These are phyloP conservation scores for Unio delphinus DNA, from an alignment of 2,888 invertebrate species.

Conservation along the genomic window DNA sequence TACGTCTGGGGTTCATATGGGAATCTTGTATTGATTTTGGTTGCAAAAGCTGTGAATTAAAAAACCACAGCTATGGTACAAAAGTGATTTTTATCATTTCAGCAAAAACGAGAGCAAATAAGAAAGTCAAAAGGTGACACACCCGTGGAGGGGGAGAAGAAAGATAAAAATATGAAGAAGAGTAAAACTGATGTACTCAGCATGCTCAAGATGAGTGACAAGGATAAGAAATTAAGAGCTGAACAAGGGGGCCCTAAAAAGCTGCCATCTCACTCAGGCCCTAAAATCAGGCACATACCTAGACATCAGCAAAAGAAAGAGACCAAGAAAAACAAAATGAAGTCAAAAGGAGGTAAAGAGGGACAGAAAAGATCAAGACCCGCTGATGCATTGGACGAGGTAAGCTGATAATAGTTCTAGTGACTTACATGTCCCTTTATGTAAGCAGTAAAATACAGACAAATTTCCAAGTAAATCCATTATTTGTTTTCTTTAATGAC, in stretches of 20 bases:
- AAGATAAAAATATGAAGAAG: conserved; percentile 2
- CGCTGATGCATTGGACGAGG: no score
- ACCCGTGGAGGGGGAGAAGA: not conserved
- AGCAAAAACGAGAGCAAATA: conserved; percentile 8
- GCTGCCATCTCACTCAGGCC: conserved; percentile 65
- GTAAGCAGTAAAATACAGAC: no score
- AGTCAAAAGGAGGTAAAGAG: conserved; percentile 7
- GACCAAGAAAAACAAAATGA: conserved; percentile 10
- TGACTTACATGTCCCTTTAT: no score
- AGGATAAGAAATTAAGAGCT: conserved; percentile 19
- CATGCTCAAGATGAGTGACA: conserved; percentile 18
- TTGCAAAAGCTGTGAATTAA: no score
- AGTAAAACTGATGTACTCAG: conserved; percentile 8
- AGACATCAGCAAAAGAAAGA: conserved; percentile 22
- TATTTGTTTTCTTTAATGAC: no score
- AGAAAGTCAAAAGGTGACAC: not conserved
- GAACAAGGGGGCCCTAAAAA: conserved; percentile 18
- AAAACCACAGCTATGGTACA: no score
- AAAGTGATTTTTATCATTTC: not conserved
- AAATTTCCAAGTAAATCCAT: no score
- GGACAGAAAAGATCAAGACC: not conserved
- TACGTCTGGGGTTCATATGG: no score
- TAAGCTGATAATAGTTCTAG: no score
- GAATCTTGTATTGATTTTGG: no score
- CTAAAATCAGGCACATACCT: conserved; percentile 64